Evolutionary conservation across 2,888 invertebrate genomes (phyloP), one percentile per base, ranked within the genome.

Genomic region (Zele albiditarsus): DNA sequence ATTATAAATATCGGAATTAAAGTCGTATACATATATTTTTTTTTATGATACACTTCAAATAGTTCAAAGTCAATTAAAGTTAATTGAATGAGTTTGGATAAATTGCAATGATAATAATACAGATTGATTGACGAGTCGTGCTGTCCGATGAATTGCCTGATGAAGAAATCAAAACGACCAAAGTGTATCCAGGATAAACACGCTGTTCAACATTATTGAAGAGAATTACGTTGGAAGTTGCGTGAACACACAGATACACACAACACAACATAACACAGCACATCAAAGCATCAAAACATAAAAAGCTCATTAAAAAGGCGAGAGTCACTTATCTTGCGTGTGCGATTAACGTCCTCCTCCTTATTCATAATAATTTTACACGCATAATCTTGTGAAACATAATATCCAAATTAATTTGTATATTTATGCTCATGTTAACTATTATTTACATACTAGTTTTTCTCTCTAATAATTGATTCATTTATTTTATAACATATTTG

Each of bases 141-240:
- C 82, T 88, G 88, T 75, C 88, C 88, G 73, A 82, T 80, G 77
- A 84, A 85, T 79, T 88, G 88, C 80, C 79, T 87, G 73, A 80
- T 82, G 77, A 81, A 82, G 82, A 84, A 82, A 66, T 81, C 82
- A 67, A 87, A 83, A 78, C 78, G 81, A 70, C 81, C 82, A 42
- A 88, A 88, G 80, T 88, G 88, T 78, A 87, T 88, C 81, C 88
- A 88, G 82, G 88, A 88, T 78, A 87, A 83, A 80, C 83, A 84
- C 71, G 88, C 88, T 74, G 82, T 83, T 72, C 84, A 84, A 74
- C 88, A 88, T 63, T 77, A 81, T 86, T 75, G 77, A 79, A 57
- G 78, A 53, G 23, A 63, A 38, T 63, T 33, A 62, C 77, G 23
- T 74, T 74, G 74, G 53, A 53, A 53, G 58, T 65, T 65, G 70